These are phyloP conservation scores for Nycticryphes semicollaris DNA, from an alignment of 2,113 vertebrate species.

Conservation along the genomic window DNA sequence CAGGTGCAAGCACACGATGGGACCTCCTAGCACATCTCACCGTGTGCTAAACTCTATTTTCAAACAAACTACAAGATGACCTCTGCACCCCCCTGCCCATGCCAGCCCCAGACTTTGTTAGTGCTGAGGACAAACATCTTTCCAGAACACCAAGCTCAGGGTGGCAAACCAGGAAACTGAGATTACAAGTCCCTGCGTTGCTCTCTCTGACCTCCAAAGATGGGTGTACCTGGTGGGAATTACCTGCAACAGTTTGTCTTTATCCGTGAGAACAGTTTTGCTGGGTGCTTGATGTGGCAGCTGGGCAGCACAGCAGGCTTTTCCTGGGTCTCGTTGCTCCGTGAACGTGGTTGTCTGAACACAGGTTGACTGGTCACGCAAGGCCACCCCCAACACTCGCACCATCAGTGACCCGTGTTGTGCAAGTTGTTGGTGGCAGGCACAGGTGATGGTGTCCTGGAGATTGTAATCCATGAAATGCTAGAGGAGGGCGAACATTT, in stretches of 20 bases:
- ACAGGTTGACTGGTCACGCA: background rate
- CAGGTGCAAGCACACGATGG: background rate
- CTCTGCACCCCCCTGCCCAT: background rate
- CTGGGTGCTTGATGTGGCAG: background rate
- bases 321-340: background rate
- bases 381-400: background rate
- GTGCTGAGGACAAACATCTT: background rate
- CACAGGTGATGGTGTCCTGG: background rate
- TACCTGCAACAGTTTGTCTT: background rate
- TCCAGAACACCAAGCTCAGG: background rate
- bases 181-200: fast-evolving
- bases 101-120: background rate
- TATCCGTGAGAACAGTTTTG: background rate
- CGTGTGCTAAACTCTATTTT: background rate
- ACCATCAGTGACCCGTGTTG: background rate
- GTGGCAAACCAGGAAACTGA: background rate
- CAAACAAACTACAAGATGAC: background rate
- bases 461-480: background rate
- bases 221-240: background rate
- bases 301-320: fast-evolving
- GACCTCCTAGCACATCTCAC: background rate
- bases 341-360: background rate
- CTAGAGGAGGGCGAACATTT: background rate
- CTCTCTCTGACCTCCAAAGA: background rate
- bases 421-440: background rate